Conservation (phyloP, 1,140 invertebrate species). For the Arctopsyche grandis region DNA sequence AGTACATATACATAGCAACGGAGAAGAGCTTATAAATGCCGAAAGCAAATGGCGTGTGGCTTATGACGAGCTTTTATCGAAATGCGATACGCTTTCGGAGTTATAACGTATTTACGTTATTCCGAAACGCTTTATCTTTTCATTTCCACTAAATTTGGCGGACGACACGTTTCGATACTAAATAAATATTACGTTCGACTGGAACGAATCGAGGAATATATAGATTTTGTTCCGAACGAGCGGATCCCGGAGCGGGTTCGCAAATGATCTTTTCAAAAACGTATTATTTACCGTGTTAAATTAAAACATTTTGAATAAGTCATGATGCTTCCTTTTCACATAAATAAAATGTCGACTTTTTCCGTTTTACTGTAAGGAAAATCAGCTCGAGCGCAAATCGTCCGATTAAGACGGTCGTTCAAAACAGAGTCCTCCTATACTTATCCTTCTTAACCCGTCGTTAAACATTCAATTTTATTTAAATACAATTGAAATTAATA, state of each 20-base stretch:
- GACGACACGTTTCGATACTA: too few relatives aligned
- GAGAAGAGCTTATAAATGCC: neutral
- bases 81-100: neutral
- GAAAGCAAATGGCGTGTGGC: neutral
- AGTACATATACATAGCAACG: neutral
- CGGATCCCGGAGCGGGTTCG: too few relatives aligned
- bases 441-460: neutral
- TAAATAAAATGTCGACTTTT: too few relatives aligned
- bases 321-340: too few relatives aligned
- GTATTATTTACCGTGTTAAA: too few relatives aligned
- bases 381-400: neutral
- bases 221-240: too few relatives aligned
- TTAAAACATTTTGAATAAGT: too few relatives aligned
- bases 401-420: neutral
- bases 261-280: too few relatives aligned
- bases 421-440: neutral
- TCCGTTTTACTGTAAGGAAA: too few relatives aligned
- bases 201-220: too few relatives aligned
- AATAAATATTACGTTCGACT: too few relatives aligned
- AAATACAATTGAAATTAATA: too few relatives aligned
- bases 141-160: constrained; percentile 3
- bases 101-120: constrained; percentile 13
- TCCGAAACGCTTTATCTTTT: constrained; percentile 9
- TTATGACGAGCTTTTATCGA: constrained; percentile 11
- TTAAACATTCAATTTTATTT: neutral